Base-by-base conservation (phyloP, 2,888 invertebrate genomes). In the Ligdia adustata region DNA sequence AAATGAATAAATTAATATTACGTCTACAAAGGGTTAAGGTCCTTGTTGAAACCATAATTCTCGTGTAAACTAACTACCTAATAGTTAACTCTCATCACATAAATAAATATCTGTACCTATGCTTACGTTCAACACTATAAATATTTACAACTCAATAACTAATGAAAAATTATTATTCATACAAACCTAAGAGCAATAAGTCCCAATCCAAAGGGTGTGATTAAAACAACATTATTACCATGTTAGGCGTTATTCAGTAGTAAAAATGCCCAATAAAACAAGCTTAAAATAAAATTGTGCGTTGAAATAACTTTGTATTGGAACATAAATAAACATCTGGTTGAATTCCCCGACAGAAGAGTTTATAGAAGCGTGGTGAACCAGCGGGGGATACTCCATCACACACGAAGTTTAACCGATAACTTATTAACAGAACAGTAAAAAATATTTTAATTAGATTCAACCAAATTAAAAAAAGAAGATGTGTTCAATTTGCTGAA, bases 351-450 rank as follows among this genome's bases (percentile, higher is more conserved):
- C 47, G 59, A 71, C 68, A 71, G 71, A 75, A 75, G 74, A 74
- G 68, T 60, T 48, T 63, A 57, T 52, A 44, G n/a, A n/a, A n/a
- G n/a, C 55, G 34, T 31, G 49, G 46, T 46, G 44, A 26, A 40
- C 26, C 13, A 15, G n/a, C 3, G 35, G 26, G 26, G 35, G 9
- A 11, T 7, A 54, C 43, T 41, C 55, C 79, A 78, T 77, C 84
- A 71, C 84, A 82, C 83, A 76, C 77, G 74, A 66, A 72, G 83
- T 59, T 75, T 62, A 62, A 67, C 74, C 74, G 72, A 74, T 9
- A 20, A 57, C 64, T 65, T 68, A 66, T 77, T 74, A 77, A 79
- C 67, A 43, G 63, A 66, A 72, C 63, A 66, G 70, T 76, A n/a
- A n/a, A n/a, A n/a, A n/a, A n/a, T n/a, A n/a, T n/a, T n/a, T n/a